Conservation (phyloP, 2,113 vertebrate genomes). For the Nanorana parkeri region DNA sequence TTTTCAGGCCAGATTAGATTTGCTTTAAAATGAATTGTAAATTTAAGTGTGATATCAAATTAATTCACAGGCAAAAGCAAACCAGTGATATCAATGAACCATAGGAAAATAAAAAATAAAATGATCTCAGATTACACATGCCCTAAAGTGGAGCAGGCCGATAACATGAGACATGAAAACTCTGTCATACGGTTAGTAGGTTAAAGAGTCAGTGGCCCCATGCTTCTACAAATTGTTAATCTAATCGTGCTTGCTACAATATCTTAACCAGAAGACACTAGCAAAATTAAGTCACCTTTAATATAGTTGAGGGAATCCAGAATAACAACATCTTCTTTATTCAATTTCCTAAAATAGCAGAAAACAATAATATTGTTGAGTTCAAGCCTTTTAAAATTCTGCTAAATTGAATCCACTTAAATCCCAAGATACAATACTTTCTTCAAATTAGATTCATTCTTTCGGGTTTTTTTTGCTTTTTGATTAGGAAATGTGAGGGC, state of each 20-base stretch:
- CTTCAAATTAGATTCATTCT: slow-evolving; percentile 8
- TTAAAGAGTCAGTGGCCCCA: background rate
- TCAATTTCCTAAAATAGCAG: slow-evolving; percentile 72
- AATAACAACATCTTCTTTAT: slow-evolving; percentile 78
- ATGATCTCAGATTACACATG: too few relatives aligned
- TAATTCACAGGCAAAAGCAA: too few relatives aligned
- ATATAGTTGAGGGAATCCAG: slow-evolving; percentile 85
- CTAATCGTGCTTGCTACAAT: background rate
- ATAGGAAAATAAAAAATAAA: too few relatives aligned
- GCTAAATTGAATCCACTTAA: slow-evolving; percentile 26
- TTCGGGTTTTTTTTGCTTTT: background rate
- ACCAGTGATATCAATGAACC: too few relatives aligned
- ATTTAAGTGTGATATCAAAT: too few relatives aligned
- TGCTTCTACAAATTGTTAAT: background rate
- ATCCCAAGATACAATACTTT: background rate
- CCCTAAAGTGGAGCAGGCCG: too few relatives aligned
- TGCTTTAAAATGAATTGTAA: too few relatives aligned
- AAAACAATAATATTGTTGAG: slow-evolving; percentile 2
- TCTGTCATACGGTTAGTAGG: background rate
- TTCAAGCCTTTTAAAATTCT: background rate
- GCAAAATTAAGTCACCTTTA: slow-evolving; percentile 72
- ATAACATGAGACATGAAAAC: background rate
- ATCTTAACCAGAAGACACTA: background rate
- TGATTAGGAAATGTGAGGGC: background rate
- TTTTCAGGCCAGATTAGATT: too few relatives aligned